These are phyloP conservation scores for Catocala sponsa DNA, from an alignment of 2,888 invertebrate genomes.

Conservation along the genomic window DNA sequence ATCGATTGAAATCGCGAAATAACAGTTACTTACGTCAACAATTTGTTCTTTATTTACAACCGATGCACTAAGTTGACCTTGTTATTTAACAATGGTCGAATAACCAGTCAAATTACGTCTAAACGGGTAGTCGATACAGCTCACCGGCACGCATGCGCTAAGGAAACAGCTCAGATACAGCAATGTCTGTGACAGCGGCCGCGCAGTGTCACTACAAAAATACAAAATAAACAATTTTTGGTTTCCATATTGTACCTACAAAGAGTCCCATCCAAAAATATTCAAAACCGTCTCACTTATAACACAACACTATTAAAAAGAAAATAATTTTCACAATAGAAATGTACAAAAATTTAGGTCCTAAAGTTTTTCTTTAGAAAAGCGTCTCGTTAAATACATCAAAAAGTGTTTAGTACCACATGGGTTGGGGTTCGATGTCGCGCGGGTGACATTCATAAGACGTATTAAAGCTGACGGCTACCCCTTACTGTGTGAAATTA, in stretches of 20 bases:
- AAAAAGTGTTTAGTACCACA: slow-evolving; percentile 40
- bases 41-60: slow-evolving; percentile 33
- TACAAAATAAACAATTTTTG: slow-evolving; percentile 76
- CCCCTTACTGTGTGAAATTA: slow-evolving; percentile 33
- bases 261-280: slow-evolving; percentile 78
- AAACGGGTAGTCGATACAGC: slow-evolving; percentile 40
- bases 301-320: slow-evolving; percentile 26
- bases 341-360: slow-evolving; percentile 65
- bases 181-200: slow-evolving; percentile 30
- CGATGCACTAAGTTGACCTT: slow-evolving; percentile 23
- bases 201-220: slow-evolving; percentile 61
- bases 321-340: slow-evolving; percentile 41
- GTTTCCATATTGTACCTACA: slow-evolving; percentile 77
- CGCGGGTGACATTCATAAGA: slow-evolving; percentile 36
- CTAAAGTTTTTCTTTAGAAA: slow-evolving; percentile 55
- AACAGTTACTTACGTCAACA: slow-evolving; percentile 24
- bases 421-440: slow-evolving; percentile 45
- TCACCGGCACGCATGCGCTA: slow-evolving; percentile 12
- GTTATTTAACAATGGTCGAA: slow-evolving; percentile 3
- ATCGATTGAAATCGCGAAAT: slow-evolving; percentile 11
- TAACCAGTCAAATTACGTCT: slow-evolving; percentile 25
- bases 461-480: slow-evolving; percentile 36
- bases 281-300: slow-evolving; percentile 39
- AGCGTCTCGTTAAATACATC: slow-evolving; percentile 46
- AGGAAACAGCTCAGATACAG: slow-evolving; percentile 12